These are phyloP conservation scores for Mythimna impura DNA, from an alignment of 2,888 invertebrate species.

Conservation along the genomic window DNA sequence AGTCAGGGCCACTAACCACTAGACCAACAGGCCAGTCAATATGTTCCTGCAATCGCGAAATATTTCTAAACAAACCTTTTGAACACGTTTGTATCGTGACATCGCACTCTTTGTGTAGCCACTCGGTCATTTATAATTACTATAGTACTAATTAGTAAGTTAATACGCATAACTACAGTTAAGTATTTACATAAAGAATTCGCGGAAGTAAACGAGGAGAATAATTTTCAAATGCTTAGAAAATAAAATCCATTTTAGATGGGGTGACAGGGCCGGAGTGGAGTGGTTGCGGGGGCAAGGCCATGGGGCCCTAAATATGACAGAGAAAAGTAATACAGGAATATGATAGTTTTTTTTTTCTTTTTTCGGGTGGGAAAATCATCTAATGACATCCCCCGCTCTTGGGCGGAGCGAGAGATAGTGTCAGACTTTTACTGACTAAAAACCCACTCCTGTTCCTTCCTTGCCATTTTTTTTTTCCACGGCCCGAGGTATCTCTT, in stretches of 20 bases:
- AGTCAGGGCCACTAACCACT: no score
- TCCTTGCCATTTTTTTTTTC: no score
- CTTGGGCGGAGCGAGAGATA: no score
- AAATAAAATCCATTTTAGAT: slow-evolving; percentile 34
- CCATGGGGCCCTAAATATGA: neutral
- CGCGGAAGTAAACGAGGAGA: slow-evolving; percentile 41
- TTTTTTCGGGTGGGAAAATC: no score
- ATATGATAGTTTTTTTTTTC: no score
- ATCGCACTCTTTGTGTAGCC: slow-evolving; percentile 44
- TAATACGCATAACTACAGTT: slow-evolving; percentile 43
- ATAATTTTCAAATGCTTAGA: slow-evolving; percentile 46
- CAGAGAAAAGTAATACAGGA: neutral
- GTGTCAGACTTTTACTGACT: no score
- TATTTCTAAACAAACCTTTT: slow-evolving; percentile 12
- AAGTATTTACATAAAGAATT: slow-evolving; percentile 51
- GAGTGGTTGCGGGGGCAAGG: neutral
- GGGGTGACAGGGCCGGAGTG: slow-evolving; percentile 21
- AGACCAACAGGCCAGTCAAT: no score
- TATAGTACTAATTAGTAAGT: slow-evolving; percentile 41
- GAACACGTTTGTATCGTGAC: neutral
- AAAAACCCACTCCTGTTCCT: no score
- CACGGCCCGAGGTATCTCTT: no score
- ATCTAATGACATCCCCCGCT: no score
- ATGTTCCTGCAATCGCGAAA: neutral
- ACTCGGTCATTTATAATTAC: slow-evolving; percentile 49